phyloP scores from a whole-genome alignment of 2,113 vertebrate species.

The Limanda limanda region DNA sequence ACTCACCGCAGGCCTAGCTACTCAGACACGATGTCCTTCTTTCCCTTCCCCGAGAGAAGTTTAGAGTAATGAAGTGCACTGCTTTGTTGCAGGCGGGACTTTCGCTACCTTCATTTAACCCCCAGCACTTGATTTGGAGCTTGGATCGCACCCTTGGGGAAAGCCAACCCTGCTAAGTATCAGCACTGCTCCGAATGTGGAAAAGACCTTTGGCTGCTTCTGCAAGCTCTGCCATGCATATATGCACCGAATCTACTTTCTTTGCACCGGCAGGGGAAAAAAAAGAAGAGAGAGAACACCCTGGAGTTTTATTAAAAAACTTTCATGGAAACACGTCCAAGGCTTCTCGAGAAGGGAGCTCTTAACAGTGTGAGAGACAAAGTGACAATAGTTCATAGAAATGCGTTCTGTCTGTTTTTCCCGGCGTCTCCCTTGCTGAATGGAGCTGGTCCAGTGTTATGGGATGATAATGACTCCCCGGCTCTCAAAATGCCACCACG shows the following conservation, averaged over 20 bases:
- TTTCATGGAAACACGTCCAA: conserved; percentile 55
- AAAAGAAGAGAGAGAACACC: conserved; percentile 54
- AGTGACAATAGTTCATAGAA: conserved; percentile 71
- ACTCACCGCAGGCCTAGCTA: conserved; percentile 53
- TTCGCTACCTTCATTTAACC: conserved; percentile 63
- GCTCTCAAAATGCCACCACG: conserved; percentile 82
- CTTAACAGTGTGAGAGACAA: conserved; percentile 54
- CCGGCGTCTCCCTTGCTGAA: conserved; percentile 63
- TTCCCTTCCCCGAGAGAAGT: conserved; percentile 46
- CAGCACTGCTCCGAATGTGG: conserved; percentile 59
- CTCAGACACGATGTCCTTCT: conserved; percentile 47
- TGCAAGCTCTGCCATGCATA: conserved; percentile 21
- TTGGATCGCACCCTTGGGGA: conserved; percentile 61
- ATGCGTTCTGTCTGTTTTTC: conserved; percentile 53
- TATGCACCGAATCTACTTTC: conserved; percentile 53
- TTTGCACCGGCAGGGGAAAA: conserved; percentile 30
- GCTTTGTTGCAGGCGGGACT: conserved; percentile 56
- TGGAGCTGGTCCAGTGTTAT: conserved; percentile 75
- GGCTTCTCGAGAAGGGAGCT: conserved; percentile 61
- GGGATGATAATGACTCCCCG: conserved; percentile 85
- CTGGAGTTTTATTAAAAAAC: conserved; percentile 32
- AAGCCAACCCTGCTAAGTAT: conserved; percentile 55
- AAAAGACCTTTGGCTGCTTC: conserved; percentile 66
- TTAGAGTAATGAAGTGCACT: conserved; percentile 66
- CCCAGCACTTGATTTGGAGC: conserved; percentile 72